Evolutionary conservation across 1,140 invertebrate species (phyloP).

Genomic region (Pomacea maculata): DNA sequence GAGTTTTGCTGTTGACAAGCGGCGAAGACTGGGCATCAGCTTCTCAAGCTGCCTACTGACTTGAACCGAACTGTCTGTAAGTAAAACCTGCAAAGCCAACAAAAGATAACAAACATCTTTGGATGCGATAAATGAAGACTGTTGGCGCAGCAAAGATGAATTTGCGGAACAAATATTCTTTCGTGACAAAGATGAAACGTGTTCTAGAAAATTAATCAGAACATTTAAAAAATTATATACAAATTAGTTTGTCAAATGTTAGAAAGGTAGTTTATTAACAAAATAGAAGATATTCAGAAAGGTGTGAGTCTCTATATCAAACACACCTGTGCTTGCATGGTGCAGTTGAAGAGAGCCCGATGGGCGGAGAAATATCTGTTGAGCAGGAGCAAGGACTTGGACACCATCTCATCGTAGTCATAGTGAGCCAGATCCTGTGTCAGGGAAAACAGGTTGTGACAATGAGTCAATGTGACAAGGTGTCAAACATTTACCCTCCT

Average conservation of each 20-base stretch:
- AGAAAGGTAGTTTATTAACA: too few relatives aligned
- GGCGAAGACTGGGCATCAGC: slow-evolving; percentile 50
- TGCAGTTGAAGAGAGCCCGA: slow-evolving; percentile 52
- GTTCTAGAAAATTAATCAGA: too few relatives aligned
- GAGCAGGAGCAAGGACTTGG: slow-evolving; percentile 56
- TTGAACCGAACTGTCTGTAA: slow-evolving; percentile 54
- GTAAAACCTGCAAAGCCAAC: slow-evolving; percentile 47
- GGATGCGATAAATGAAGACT: too few relatives aligned
- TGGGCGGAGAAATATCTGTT: slow-evolving; percentile 56
- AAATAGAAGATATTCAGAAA: too few relatives aligned
- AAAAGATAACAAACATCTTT: too few relatives aligned
- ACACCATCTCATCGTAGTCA: slow-evolving; percentile 59
- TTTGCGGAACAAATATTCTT: too few relatives aligned
- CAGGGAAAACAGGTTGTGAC: slow-evolving; percentile 8
- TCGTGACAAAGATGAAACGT: too few relatives aligned
- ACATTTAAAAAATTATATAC: too few relatives aligned
- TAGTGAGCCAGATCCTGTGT: slow-evolving; percentile 57
- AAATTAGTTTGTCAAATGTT: too few relatives aligned
- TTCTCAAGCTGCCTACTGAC: slow-evolving; percentile 44
- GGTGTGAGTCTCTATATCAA: background rate
- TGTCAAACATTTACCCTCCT: too few relatives aligned
- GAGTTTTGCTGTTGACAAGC: slow-evolving; percentile 51
- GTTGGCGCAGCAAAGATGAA: too few relatives aligned
- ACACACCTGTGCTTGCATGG: slow-evolving; percentile 60
- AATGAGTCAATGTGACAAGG: background rate